Conservation (phyloP, 2,888 invertebrate genomes). For the Ormyrus pomaceus region DNA sequence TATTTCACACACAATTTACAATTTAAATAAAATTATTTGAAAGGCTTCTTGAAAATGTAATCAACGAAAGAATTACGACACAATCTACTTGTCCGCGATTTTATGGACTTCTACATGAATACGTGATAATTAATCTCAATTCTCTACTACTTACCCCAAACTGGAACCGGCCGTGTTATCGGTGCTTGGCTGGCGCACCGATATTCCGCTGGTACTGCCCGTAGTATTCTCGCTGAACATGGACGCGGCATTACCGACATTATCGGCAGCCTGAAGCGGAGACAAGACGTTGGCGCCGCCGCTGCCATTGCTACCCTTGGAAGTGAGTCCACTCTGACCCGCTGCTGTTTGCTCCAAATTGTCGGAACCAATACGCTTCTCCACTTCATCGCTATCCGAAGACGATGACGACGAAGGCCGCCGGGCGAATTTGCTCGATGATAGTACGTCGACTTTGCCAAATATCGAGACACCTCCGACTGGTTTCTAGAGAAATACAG, state of each 20-base stretch:
- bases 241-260: not conserved
- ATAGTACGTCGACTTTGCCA: conserved; percentile 71
- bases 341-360: conserved; percentile 58
- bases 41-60: not conserved
- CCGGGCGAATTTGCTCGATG: conserved; percentile 62
- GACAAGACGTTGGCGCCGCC: conserved; percentile 14
- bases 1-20: too few species aligned
- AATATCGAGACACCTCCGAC: conserved; percentile 80
- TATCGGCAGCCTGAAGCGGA: conserved; percentile 32
- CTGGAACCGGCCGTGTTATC: conserved; percentile 58
- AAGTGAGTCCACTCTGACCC: conserved; percentile 36
- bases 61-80: too few species aligned
- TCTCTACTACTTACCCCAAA: conserved; percentile 62
- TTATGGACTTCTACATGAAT: too few species aligned
- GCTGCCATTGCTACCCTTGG: conserved; percentile 14
- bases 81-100: too few species aligned
- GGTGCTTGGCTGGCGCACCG: conserved; percentile 62
- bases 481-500: conserved; percentile 77
- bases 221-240: conserved; percentile 3
- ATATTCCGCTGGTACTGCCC: conserved; percentile 66
- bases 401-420: conserved; percentile 51
- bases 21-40: not conserved
- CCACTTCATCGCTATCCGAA: not conserved
- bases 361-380: conserved; percentile 61
- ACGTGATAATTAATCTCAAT: too few species aligned